A percentile compares a stretch with the other conserved stretches of the same genome.
phyloP scores from a whole-genome alignment of 2,888 invertebrate genomes.

The Cheilosia scutellata region DNA sequence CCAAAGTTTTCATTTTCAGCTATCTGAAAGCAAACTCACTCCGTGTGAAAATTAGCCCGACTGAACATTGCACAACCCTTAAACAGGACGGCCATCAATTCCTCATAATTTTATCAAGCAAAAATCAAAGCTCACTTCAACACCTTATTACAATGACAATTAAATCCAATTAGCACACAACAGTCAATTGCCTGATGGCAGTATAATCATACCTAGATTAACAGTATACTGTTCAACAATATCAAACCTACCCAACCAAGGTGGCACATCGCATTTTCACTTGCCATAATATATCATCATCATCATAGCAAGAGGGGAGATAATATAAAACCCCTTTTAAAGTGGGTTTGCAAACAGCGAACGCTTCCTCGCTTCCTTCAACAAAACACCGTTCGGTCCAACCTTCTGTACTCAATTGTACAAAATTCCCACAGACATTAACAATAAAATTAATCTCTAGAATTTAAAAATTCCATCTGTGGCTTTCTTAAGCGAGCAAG shows the following conservation, averaged over 20 bases:
- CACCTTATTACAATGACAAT: slow-evolving; percentile 57
- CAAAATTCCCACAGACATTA: slow-evolving; percentile 70
- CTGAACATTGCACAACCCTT: no score
- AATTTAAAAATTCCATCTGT: slow-evolving; percentile 54
- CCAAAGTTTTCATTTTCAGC: no score
- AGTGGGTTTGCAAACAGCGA: slow-evolving; percentile 20
- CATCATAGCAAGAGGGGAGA: slow-evolving; percentile 34
- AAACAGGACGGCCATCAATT: no score
- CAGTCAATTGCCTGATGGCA: slow-evolving; percentile 39
- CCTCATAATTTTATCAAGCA: no score
- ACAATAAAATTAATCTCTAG: slow-evolving; percentile 67
- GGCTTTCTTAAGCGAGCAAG: slow-evolving; percentile 49
- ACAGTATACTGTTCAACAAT: slow-evolving; percentile 35
- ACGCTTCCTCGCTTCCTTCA: not conserved
- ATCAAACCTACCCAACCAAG: slow-evolving; percentile 49
- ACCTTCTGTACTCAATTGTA: slow-evolving; percentile 63
- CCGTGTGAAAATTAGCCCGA: not conserved
- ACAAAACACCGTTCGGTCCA: slow-evolving; percentile 24
- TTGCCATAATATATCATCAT: slow-evolving; percentile 39
- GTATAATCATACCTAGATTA: slow-evolving; percentile 46
- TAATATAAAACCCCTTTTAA: slow-evolving; percentile 37
- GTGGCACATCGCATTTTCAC: slow-evolving; percentile 30
- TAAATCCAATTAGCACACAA: slow-evolving; percentile 47
- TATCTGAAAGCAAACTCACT: no score
- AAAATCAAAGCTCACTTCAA: slow-evolving; percentile 51